phyloP scores from a whole-genome alignment of 2,797 vertebrate genomes.

The Dermochelys coriacea region DNA sequence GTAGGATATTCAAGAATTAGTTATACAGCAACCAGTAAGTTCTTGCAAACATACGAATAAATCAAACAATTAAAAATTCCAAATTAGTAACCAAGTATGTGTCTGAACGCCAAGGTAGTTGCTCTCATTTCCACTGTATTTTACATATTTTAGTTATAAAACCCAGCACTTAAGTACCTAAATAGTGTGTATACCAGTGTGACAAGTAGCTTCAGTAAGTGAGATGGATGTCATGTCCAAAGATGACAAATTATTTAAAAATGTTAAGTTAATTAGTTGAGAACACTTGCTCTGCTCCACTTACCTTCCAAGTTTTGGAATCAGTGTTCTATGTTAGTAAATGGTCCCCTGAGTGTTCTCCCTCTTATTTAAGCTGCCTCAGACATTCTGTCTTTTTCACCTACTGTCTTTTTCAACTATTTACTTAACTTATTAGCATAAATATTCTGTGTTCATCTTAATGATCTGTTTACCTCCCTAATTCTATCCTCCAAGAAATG shows the following conservation, averaged over 20 bases:
- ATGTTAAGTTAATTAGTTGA: neutral
- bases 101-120: neutral
- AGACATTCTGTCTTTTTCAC: neutral
- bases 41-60: conserved; percentile 46
- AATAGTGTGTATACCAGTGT: neutral
- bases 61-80: conserved; percentile 26
- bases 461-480: neutral
- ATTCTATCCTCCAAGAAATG: neutral
- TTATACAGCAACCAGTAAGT: neutral
- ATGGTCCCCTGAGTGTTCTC: neutral
- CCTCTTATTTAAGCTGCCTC: neutral
- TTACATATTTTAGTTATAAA: neutral
- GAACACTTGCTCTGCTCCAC: neutral
- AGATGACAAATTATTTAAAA: neutral
- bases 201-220: neutral
- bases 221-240: conserved; percentile 1
- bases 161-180: neutral
- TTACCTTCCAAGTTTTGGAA: neutral
- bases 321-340: neutral
- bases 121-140: conserved; percentile 18
- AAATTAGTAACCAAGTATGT: conserved; percentile 39
- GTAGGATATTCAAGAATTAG: neutral
- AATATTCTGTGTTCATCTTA: neutral
- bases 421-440: neutral
- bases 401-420: neutral